Conservation (phyloP, 2,797 vertebrate genomes). For the Otolemur crassicaudatus region DNA sequence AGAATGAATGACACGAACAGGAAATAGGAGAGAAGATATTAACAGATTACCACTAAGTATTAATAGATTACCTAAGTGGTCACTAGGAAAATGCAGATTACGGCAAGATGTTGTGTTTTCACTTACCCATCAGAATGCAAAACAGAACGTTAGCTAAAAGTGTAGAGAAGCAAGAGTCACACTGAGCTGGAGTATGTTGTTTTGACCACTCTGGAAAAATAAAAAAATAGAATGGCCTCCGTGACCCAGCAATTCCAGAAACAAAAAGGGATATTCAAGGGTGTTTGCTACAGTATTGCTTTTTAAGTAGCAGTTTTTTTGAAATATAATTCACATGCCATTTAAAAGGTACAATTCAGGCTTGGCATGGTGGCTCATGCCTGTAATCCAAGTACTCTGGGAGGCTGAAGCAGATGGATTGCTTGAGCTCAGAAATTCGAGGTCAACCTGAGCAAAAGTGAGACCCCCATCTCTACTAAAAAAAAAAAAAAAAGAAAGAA, state of each 20-base stretch:
- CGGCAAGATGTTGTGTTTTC: neutral
- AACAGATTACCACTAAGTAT: neutral
- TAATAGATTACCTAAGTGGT: neutral
- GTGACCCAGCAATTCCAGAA: neutral
- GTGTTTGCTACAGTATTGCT: neutral
- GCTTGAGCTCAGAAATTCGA: too few relatives aligned
- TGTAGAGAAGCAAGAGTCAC: too few relatives aligned
- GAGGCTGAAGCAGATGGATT: too few relatives aligned
- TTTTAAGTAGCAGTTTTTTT: neutral
- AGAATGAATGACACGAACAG: neutral
- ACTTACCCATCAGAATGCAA: neutral
- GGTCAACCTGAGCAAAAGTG: too few relatives aligned
- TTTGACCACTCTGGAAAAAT: neutral
- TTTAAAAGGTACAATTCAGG: neutral
- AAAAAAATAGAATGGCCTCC: neutral
- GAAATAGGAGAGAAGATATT: neutral
- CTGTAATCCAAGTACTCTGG: too few relatives aligned
- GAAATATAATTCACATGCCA: neutral
- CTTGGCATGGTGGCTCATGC: too few relatives aligned
- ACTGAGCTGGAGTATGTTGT: neutral
- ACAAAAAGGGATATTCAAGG: neutral
- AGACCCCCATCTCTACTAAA: too few relatives aligned
- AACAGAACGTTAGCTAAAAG: neutral
- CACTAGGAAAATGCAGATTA: neutral
- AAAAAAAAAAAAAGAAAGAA: too few relatives aligned